A percentile compares a stretch with the other conserved stretches of the same genome.
These are phyloP conservation scores for Rhagonycha fulva DNA, from an alignment of 2,888 invertebrate species.

Conservation along the genomic window DNA sequence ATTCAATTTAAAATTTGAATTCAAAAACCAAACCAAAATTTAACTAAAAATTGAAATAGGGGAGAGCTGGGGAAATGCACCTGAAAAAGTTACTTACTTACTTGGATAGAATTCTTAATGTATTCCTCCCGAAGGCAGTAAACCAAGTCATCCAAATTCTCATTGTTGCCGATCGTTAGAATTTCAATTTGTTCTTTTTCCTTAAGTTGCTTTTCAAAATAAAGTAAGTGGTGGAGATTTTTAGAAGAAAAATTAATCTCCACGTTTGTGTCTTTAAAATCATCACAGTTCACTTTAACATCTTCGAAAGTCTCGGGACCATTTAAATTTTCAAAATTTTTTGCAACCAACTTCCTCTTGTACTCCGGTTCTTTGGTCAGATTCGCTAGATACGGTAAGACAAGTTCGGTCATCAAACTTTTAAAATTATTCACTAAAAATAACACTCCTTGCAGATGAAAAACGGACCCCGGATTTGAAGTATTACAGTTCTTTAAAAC, in stretches of 20 bases:
- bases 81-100: background rate
- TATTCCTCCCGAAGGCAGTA: background rate
- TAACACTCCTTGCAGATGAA: conserved; percentile 28
- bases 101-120: background rate
- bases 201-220: background rate
- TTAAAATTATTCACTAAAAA: conserved; percentile 12
- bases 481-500: conserved; percentile 6
- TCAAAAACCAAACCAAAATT: too few species aligned
- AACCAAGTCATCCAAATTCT: background rate
- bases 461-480: conserved; percentile 7
- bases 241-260: background rate
- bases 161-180: background rate
- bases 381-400: conserved; percentile 4
- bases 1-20: too few species aligned
- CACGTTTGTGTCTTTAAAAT: background rate
- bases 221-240: background rate
- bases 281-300: background rate
- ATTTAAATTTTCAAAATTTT: background rate
- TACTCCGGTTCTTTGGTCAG: background rate
- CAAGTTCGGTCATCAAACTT: background rate
- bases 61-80: too few species aligned
- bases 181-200: background rate
- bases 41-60: too few species aligned
- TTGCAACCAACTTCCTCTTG: background rate
- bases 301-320: background rate